Base-by-base conservation (phyloP, 2,888 invertebrate genomes). In the Sminthurinus aureus region DNA sequence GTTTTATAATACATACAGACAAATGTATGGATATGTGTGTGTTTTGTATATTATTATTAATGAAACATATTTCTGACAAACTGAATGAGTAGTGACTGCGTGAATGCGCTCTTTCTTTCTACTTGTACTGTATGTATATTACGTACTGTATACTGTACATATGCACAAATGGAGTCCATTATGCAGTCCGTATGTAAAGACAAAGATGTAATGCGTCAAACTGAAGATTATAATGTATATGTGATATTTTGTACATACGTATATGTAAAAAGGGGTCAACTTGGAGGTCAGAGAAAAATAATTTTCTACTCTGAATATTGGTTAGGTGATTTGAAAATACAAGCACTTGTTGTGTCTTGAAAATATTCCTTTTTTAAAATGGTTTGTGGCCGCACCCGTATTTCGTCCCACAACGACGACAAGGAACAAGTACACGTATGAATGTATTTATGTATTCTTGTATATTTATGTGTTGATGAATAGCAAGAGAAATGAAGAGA, bases 271-370 rank as follows among this genome's bases (percentile, higher is more conserved):
- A 80, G 80, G 71, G 80, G 80, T 80, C 73, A 80, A 22, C 18
- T 24, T 51, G 50, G 50, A 67, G 80, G 80, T 80, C 80, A 80
- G 71, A 80, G 51, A n/a, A 69, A 71, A 80, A 80, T 71, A 52
- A 80, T 80, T 80, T 81, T 79, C 83, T 81, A 38, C 38, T 82
- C 71, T 75, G 81, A 81, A 81, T 84, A 84, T 78, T 81, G 73
- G 78, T 66, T 81, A 78, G 80, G 80, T 81, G 77, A 81, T 81
- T 73, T 81, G 84, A 81, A 38, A 66, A 58, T 24, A 20, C 24
- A 26, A 66, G 74, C 75, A 50, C 67, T 81, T 81, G 74, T 81
- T 74, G 74, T 75, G 76, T 81, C 50, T 75, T 26, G 11, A 64
- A 73, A 50, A n/a, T 26, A 38, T 71, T 73, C 24, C 67, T 79